These are phyloP conservation scores for Planiliza haematocheilus DNA, from an alignment of 2,113 vertebrate species.

Conservation along the genomic window DNA sequence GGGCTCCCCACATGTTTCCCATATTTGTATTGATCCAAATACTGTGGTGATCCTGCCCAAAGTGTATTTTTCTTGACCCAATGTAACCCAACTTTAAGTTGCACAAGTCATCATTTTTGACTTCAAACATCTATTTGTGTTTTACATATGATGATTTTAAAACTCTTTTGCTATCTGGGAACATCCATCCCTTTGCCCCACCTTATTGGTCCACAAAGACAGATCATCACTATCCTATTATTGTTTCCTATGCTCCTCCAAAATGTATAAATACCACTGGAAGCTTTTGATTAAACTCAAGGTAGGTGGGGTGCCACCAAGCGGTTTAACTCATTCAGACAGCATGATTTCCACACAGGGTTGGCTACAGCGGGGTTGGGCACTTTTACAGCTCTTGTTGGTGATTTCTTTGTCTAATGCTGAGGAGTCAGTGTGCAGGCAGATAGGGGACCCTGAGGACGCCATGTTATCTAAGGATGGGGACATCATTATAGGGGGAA, in stretches of 20 bases:
- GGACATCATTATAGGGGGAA: conserved; percentile 75
- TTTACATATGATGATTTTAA: no score
- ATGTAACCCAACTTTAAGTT: no score
- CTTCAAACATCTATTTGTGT: no score
- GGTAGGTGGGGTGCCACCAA: conserved; percentile 5
- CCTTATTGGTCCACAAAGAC: neutral
- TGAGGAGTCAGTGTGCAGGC: conserved; percentile 60
- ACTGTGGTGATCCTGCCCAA: no score
- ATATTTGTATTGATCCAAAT: no score
- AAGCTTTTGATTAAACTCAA: neutral
- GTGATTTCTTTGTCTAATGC: conserved; percentile 54
- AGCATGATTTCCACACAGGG: conserved; percentile 61
- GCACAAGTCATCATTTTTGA: no score
- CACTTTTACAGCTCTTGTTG: conserved; percentile 66
- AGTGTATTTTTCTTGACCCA: no score
- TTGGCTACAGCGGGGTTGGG: conserved; percentile 64
- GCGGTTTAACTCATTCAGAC: neutral
- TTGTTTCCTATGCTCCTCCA: neutral
- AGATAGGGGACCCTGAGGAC: conserved; percentile 60
- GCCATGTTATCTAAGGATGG: conserved; percentile 71
- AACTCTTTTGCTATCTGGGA: neutral
- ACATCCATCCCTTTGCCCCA: neutral
- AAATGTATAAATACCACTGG: conserved; percentile 51
- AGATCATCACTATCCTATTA: neutral
- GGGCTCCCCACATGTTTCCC: no score